phyloP scores from a whole-genome alignment of 2,888 invertebrate species.

The Lasioglossum figueresi region DNA sequence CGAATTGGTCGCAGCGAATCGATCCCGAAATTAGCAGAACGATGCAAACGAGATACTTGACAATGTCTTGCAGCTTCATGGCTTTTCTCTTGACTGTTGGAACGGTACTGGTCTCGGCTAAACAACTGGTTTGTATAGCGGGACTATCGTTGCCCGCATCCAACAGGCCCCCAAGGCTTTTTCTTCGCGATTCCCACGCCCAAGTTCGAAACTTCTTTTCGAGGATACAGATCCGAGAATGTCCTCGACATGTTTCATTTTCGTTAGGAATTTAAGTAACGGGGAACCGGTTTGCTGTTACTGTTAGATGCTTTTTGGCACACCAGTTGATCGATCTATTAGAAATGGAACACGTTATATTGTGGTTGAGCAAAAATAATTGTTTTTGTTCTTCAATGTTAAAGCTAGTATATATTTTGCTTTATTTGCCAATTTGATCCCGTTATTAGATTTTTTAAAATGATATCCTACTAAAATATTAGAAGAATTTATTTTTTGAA shows the following conservation, averaged over 20 bases:
- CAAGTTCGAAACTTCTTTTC: slow-evolving; percentile 13
- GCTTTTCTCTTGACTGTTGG: slow-evolving; percentile 69
- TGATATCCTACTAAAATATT: too few species aligned
- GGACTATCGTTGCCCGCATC: slow-evolving; percentile 77
- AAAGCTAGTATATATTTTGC: background rate
- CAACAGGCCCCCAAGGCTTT: slow-evolving; percentile 32
- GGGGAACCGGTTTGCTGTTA: slow-evolving; percentile 65
- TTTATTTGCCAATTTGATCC: background rate
- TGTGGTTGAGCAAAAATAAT: background rate
- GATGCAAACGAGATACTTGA: slow-evolving; percentile 76
- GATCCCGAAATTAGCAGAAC: slow-evolving; percentile 29
- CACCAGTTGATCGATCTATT: background rate
- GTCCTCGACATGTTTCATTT: slow-evolving; percentile 54
- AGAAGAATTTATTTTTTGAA: too few species aligned
- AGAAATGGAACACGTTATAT: background rate
- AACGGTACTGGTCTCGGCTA: slow-evolving; percentile 62
- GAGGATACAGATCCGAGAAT: slow-evolving; percentile 20
- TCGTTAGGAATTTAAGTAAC: slow-evolving; percentile 57
- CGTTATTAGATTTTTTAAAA: background rate
- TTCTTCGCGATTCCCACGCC: slow-evolving; percentile 26
- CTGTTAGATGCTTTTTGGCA: slow-evolving; percentile 66
- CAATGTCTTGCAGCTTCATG: slow-evolving; percentile 78
- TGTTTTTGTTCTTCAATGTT: background rate
- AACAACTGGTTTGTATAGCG: slow-evolving; percentile 69
- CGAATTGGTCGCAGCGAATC: slow-evolving; percentile 27